These are phyloP conservation scores for Xiphias gladius DNA, from an alignment of 2,113 vertebrate species.

Conservation along the genomic window DNA sequence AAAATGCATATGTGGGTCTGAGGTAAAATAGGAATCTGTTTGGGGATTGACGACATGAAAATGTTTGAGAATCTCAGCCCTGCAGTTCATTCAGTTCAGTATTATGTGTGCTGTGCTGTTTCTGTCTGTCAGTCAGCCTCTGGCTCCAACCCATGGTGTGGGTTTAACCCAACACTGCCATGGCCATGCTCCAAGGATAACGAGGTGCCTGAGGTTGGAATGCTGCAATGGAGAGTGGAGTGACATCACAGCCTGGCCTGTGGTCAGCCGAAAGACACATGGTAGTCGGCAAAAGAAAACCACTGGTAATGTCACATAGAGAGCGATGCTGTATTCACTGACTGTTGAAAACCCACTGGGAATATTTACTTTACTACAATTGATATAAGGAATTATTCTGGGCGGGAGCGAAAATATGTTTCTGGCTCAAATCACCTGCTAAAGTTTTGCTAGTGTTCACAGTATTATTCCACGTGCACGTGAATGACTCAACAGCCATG, in stretches of 20 bases:
- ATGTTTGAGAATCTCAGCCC: background rate
- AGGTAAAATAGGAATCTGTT: conserved; percentile 11
- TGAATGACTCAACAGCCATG: background rate
- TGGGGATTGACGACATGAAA: conserved; percentile 14
- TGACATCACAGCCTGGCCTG: conserved; percentile 73
- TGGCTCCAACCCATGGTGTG: conserved; percentile 53
- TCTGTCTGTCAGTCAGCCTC: conserved; percentile 67
- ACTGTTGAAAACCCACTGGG: conserved; percentile 38
- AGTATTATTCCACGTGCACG: background rate
- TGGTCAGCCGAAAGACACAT: conserved; percentile 58
- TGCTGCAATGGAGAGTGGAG: conserved; percentile 32
- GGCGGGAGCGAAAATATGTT: background rate
- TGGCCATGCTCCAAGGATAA: conserved; percentile 79
- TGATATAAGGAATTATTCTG: conserved; percentile 14
- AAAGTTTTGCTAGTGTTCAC: background rate
- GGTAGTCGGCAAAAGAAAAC: conserved; percentile 55
- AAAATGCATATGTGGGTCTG: background rate
- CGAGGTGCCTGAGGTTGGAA: conserved; percentile 76
- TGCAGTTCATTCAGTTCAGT: conserved; percentile 64
- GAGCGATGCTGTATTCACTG: conserved; percentile 19
- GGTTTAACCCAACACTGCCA: conserved; percentile 59
- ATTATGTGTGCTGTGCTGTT: conserved; percentile 22
- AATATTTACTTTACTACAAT: conserved; percentile 43
- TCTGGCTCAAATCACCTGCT: background rate
- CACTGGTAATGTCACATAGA: conserved; percentile 33